Evolutionary conservation across 2,113 vertebrate species (phyloP).

Genomic region (Gymnorhina tibicen): DNA sequence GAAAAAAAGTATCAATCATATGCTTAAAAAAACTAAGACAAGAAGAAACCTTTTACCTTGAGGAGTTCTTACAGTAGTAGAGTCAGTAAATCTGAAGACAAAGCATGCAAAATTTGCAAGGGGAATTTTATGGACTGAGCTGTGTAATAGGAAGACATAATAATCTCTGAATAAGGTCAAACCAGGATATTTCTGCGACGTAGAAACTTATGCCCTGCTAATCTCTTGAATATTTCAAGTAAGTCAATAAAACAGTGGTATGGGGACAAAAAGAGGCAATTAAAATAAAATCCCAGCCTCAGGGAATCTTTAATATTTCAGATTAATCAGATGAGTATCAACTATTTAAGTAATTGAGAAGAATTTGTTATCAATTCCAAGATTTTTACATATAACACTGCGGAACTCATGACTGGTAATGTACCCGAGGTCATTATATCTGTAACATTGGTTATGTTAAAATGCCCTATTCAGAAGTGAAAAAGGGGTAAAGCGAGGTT

Average conservation of each 20-base stretch:
- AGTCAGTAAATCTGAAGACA: not conserved
- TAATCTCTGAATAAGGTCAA: constrained; percentile 36
- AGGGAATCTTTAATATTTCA: not conserved
- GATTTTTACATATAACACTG: not conserved
- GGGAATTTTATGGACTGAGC: not conserved
- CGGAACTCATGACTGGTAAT: not conserved
- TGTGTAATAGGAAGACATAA: not conserved
- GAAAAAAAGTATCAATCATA: not conserved
- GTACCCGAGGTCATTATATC: not conserved
- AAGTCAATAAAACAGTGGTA: not conserved
- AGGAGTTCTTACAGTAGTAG: not conserved
- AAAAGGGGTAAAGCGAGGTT: not conserved
- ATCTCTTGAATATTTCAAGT: not conserved
- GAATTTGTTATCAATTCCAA: not conserved
- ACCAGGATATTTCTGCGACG: not conserved
- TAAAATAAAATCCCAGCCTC: not conserved
- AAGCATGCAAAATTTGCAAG: not conserved
- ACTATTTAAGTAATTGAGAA: not conserved
- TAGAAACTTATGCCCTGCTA: not conserved
- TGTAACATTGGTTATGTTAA: not conserved
- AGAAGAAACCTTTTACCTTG: constrained; percentile 3
- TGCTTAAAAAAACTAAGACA: not conserved
- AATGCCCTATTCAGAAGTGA: not conserved
- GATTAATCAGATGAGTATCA: not conserved
- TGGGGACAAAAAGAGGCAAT: not conserved